Evolutionary conservation across 2,888 invertebrate genomes (phyloP).

Genomic region (Protonemura montana): DNA sequence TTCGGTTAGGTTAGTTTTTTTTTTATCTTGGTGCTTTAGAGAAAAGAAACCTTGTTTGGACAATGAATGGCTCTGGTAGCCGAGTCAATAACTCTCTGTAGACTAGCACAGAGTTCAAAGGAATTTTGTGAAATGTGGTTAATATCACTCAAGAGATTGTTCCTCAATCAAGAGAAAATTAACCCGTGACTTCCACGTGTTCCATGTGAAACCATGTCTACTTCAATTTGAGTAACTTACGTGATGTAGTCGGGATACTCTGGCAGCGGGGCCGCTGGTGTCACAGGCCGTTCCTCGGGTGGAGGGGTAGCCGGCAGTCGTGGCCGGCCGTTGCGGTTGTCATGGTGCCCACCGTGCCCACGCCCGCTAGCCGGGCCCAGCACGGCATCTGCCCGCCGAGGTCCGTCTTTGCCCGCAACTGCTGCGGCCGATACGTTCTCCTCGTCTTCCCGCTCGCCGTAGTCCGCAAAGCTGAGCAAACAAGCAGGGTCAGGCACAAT

Average conservation of each 20-base stretch:
- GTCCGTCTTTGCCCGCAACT: background rate
- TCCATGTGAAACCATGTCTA: too few relatives aligned
- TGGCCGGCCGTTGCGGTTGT: constrained; percentile 45
- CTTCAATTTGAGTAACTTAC: too few relatives aligned
- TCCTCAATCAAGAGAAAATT: too few relatives aligned
- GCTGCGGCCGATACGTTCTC: constrained; percentile 43
- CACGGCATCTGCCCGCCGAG: constrained; percentile 29
- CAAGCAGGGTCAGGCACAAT: constrained; percentile 36
- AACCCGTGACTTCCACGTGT: too few relatives aligned
- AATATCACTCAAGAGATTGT: too few relatives aligned
- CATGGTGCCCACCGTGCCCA: constrained; percentile 47
- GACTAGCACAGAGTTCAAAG: too few relatives aligned
- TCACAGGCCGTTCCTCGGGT: constrained; percentile 52
- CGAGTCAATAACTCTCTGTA: too few relatives aligned
- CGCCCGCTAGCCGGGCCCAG: constrained; percentile 45
- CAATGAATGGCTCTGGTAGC: too few relatives aligned
- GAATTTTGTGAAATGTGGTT: too few relatives aligned
- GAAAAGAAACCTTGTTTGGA: too few relatives aligned
- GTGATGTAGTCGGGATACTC: constrained; percentile 65
- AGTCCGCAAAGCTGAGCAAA: constrained; percentile 42
- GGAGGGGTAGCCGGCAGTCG: constrained; percentile 42
- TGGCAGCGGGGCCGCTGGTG: constrained; percentile 53
- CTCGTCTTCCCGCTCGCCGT: constrained; percentile 43
- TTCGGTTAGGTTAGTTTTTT: too few relatives aligned
- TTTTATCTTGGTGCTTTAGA: too few relatives aligned